phyloP scores from a whole-genome alignment of 2,797 vertebrate genomes.

The Anas bahamensis region DNA sequence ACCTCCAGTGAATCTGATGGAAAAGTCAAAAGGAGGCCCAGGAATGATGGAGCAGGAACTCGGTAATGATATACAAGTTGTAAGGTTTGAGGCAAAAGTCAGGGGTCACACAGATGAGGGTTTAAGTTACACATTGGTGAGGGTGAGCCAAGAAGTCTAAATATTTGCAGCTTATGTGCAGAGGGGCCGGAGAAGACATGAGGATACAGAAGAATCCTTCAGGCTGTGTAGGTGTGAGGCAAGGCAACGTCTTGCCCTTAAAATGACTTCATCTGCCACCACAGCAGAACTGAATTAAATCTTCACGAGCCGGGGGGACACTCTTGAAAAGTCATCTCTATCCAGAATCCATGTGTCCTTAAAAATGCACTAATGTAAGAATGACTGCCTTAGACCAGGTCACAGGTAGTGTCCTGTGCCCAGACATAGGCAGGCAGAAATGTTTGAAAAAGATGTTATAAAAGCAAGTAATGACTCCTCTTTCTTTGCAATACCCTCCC shows the following conservation, averaged over 20 bases:
- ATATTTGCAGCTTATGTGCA: background rate
- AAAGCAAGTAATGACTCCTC: background rate
- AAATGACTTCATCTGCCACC: background rate
- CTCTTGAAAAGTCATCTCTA: background rate
- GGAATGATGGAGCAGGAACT: conserved; percentile 4
- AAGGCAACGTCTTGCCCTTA: background rate
- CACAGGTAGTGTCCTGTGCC: background rate
- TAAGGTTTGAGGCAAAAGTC: conserved; percentile 21
- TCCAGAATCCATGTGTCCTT: background rate
- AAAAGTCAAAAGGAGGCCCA: conserved; percentile 30
- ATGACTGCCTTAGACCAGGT: background rate
- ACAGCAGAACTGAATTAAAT: background rate
- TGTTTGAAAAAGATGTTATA: background rate
- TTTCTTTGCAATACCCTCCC: background rate
- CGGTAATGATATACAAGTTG: conserved; percentile 10
- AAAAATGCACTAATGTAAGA: background rate
- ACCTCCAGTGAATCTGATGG: background rate
- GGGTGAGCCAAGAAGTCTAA: background rate
- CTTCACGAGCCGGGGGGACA: background rate
- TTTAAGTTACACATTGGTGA: background rate
- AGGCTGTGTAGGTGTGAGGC: background rate
- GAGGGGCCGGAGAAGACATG: background rate
- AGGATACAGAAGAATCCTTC: background rate
- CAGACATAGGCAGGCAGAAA: background rate
- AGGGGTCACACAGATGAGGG: background rate